Evolutionary conservation across 2,797 vertebrate species (phyloP).

Genomic region (Phylloscopus collybita): DNA sequence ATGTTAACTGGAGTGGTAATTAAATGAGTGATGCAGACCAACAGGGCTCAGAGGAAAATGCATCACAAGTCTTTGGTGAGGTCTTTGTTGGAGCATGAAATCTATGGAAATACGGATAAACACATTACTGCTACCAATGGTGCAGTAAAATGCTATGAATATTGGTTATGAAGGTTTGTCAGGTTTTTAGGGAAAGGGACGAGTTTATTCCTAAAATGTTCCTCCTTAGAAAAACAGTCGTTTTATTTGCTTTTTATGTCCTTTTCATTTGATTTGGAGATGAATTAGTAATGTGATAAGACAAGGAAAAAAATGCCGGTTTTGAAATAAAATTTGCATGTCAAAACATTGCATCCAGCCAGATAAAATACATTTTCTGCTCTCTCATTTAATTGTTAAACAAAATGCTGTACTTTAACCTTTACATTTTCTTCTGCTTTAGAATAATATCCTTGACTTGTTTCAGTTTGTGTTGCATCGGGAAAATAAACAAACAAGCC

Average conservation of each 20-base stretch:
- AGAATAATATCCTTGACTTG: not conserved
- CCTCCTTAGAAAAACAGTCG: not conserved
- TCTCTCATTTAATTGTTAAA: not conserved
- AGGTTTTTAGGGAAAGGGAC: not conserved
- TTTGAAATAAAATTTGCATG: slow-evolving; percentile 55
- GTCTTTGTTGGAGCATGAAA: not conserved
- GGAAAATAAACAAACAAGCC: not conserved
- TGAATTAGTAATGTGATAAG: slow-evolving; percentile 8
- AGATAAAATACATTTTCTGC: slow-evolving; percentile 37
- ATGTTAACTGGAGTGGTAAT: not conserved
- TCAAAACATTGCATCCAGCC: slow-evolving; percentile 28
- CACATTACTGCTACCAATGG: not conserved
- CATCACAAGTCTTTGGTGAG: not conserved
- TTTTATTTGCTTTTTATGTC: slow-evolving; percentile 17
- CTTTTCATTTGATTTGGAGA: slow-evolving; percentile 33
- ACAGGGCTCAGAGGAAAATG: not conserved
- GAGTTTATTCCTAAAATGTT: not conserved
- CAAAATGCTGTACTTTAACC: not conserved
- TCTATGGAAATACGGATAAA: not conserved
- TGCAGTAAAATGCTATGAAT: not conserved
- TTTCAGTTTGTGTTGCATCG: not conserved
- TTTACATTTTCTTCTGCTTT: not conserved
- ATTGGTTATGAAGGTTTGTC: not conserved
- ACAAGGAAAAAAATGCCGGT: not conserved
- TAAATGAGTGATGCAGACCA: not conserved